A percentile compares a stretch with the other conserved stretches of the same genome.
Evolutionary conservation across 2,797 vertebrate genomes (phyloP).

Genomic region (Takifugu ocellatus): DNA sequence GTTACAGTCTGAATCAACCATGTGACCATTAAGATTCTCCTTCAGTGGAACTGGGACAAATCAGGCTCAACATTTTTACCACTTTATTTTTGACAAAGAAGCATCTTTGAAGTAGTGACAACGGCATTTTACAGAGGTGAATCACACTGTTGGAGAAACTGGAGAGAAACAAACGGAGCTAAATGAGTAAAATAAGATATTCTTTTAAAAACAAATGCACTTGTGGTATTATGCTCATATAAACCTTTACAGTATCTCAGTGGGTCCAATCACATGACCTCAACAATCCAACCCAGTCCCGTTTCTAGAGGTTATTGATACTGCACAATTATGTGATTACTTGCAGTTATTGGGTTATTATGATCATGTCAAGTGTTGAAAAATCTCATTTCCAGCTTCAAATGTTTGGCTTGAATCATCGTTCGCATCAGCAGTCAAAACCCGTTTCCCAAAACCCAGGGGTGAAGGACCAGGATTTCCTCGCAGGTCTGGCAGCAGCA

Average conservation of each 20-base stretch:
- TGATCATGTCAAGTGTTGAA: background rate
- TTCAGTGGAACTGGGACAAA: conserved; percentile 62
- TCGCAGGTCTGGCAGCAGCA: conserved; percentile 38
- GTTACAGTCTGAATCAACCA: background rate
- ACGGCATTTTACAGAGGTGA: conserved; percentile 43
- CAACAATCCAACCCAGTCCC: too few relatives aligned
- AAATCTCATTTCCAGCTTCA: conserved; percentile 29
- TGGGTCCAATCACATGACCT: background rate
- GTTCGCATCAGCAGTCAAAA: conserved; percentile 25
- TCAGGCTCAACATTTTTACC: conserved; percentile 55
- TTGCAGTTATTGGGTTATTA: too few relatives aligned
- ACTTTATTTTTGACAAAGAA: conserved; percentile 68
- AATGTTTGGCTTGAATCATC: conserved; percentile 33
- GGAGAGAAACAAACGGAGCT: conserved; percentile 47
- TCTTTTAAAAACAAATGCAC: conserved; percentile 62
- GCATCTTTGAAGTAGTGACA: conserved; percentile 57
- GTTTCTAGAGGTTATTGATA: too few relatives aligned
- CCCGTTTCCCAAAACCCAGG: conserved; percentile 21
- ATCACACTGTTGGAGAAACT: conserved; percentile 28
- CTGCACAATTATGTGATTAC: background rate
- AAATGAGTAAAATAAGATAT: conserved; percentile 41
- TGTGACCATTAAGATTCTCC: conserved; percentile 11
- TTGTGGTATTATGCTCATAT: conserved; percentile 61
- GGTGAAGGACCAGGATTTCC: conserved; percentile 14
- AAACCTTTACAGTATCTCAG: conserved; percentile 30